These are phyloP conservation scores for Athene cunicularia DNA, from an alignment of 2,113 vertebrate genomes.

Conservation along the genomic window DNA sequence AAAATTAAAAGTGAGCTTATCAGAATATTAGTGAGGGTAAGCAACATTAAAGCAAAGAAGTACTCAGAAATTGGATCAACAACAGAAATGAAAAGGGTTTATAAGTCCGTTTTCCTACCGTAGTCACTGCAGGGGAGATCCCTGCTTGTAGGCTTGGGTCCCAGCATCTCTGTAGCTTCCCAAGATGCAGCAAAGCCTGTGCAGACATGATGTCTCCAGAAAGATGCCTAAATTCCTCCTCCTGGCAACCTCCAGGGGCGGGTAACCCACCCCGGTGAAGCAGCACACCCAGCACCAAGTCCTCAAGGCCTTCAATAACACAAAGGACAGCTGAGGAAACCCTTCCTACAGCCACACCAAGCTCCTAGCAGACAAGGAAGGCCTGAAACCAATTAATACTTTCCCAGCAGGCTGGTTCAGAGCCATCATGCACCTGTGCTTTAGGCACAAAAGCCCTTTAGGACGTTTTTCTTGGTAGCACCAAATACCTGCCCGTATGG, in stretches of 20 bases:
- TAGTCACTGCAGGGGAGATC: neutral
- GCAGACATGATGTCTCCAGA: neutral
- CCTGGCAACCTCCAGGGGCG: too few relatives aligned
- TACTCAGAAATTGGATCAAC: neutral
- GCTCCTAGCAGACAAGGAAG: fast-evolving
- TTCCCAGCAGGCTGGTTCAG: neutral
- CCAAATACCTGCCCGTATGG: fast-evolving
- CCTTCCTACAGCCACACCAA: fast-evolving
- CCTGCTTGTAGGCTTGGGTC: neutral
- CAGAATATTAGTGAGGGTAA: fast-evolving
- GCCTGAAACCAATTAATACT: neutral
- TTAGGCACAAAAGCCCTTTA: neutral
- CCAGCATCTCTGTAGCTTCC: neutral
- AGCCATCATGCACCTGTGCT: neutral
- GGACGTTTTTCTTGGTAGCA: neutral
- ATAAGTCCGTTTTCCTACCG: neutral
- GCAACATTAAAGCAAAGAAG: neutral
- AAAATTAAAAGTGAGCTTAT: neutral
- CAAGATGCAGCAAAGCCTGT: neutral
- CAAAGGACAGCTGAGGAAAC: neutral
- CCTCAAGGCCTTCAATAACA: fast-evolving
- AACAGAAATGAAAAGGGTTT: neutral
- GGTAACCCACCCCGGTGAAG: neutral
- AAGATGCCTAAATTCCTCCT: fast-evolving
- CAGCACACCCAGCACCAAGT: fast-evolving